Evolutionary conservation across 1,140 invertebrate genomes (phyloP).

Genomic region (Papilio helenus): DNA sequence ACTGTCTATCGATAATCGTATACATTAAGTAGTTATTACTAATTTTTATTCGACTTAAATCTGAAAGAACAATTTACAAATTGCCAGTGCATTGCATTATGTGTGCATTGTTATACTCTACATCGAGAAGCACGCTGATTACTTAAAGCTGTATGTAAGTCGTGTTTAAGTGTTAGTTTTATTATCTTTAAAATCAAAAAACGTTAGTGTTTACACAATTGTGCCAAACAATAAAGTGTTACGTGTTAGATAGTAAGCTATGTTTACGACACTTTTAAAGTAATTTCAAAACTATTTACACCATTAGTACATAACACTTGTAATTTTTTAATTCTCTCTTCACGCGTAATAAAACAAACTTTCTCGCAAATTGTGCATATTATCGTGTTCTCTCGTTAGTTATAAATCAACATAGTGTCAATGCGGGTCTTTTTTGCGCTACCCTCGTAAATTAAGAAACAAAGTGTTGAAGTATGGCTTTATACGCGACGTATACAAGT

Average conservation of each 20-base stretch:
- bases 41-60: too few relatives aligned
- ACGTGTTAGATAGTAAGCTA: too few relatives aligned
- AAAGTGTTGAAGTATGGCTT: slow-evolving; percentile 17
- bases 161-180: too few relatives aligned
- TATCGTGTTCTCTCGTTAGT: slow-evolving; percentile 34
- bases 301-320: background rate
- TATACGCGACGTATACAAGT: slow-evolving; percentile 10
- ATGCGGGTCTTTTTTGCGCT: slow-evolving; percentile 3
- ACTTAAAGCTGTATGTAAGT: too few relatives aligned
- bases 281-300: background rate
- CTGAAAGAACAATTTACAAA: background rate
- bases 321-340: slow-evolving; percentile 34
- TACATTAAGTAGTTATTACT: slow-evolving; percentile 2
- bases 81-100: too few relatives aligned
- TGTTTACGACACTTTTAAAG: too few relatives aligned
- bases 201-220: too few relatives aligned
- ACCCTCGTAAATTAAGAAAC: slow-evolving; percentile 7
- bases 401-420: slow-evolving; percentile 20
- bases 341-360: slow-evolving; percentile 39
- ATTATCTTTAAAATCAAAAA: too few relatives aligned
- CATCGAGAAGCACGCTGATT: too few relatives aligned
- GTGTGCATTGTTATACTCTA: too few relatives aligned
- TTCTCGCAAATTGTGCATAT: slow-evolving; percentile 39
- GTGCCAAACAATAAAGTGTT: too few relatives aligned
- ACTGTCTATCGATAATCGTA: slow-evolving; percentile 36